phyloP scores from a whole-genome alignment of 2,888 invertebrate genomes.

The Melanostoma mellinum region DNA sequence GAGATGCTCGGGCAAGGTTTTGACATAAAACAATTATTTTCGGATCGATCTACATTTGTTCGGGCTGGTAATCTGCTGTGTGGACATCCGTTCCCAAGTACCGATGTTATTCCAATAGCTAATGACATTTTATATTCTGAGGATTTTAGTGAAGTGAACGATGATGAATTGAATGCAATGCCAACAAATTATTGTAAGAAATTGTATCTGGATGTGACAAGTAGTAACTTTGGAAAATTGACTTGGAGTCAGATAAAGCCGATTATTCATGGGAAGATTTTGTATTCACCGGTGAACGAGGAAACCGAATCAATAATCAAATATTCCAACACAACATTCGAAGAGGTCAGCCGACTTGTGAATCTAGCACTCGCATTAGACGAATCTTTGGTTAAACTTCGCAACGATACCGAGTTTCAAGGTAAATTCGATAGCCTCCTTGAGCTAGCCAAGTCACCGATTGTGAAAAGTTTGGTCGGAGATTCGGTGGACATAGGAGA shows the following conservation, averaged over 20 bases:
- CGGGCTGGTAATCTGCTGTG: conserved; percentile 85
- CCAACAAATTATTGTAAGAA: conserved; percentile 84
- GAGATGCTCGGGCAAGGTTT: conserved; percentile 79
- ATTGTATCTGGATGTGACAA: conserved; percentile 84
- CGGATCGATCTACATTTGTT: conserved; percentile 81
- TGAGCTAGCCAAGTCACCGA: conserved; percentile 78
- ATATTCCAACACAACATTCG: conserved; percentile 84
- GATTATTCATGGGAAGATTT: conserved; percentile 88
- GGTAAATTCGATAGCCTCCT: conserved; percentile 78
- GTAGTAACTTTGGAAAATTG: conserved; percentile 86
- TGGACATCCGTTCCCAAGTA: conserved; percentile 84
- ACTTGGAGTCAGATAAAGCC: conserved; percentile 88
- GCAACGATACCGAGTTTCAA: conserved; percentile 78
- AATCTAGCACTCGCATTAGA: conserved; percentile 77
- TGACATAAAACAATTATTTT: conserved; percentile 80
- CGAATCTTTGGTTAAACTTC: conserved; percentile 78
- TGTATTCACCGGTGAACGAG: conserved; percentile 87
- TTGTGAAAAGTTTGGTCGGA: conserved; percentile 79
- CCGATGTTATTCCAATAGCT: conserved; percentile 80
- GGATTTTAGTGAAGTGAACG: conserved; percentile 80
- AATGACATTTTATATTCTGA: conserved; percentile 80
- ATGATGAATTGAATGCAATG: conserved; percentile 80
- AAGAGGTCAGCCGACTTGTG: conserved; percentile 82
- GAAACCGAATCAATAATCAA: conserved; percentile 85
- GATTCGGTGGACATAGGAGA: conserved; percentile 78